Percentiles rank a stretch among this genome's conserved stretches.
Evolutionary conservation across 2,888 invertebrate species (phyloP).

Genomic region (Melanotus villosus): DNA sequence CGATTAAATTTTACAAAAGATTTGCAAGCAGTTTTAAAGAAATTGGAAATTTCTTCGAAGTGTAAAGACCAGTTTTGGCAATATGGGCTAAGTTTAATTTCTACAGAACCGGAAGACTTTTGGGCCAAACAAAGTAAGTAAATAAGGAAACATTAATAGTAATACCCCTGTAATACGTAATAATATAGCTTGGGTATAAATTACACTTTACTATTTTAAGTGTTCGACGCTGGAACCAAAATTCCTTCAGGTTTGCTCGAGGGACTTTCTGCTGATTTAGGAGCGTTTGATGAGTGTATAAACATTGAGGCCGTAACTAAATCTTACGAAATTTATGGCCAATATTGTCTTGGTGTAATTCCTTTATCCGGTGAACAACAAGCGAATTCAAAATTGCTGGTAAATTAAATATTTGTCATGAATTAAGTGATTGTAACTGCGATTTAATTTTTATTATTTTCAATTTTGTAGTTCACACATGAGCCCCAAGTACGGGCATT

Average conservation of each 20-base stretch:
- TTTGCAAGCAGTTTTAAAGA: too few species aligned
- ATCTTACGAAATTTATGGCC: neutral
- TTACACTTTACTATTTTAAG: too few species aligned
- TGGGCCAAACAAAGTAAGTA: too few species aligned
- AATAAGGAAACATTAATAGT: too few species aligned
- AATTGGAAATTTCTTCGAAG: too few species aligned
- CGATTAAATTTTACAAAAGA: too few species aligned
- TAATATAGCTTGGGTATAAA: too few species aligned
- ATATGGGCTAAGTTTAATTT: too few species aligned
- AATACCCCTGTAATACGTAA: too few species aligned
- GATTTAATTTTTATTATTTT: neutral
- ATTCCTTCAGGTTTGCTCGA: constrained; percentile 64
- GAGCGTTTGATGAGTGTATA: constrained; percentile 37
- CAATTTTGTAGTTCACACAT: neutral
- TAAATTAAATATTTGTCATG: neutral
- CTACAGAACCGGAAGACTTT: too few species aligned
- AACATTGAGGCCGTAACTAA: neutral
- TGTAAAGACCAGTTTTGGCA: too few species aligned
- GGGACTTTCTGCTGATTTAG: constrained; percentile 35
- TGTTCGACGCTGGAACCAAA: constrained; percentile 39
- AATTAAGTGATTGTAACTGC: neutral
- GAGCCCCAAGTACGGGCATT: too few species aligned
- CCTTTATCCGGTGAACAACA: neutral
- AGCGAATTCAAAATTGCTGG: neutral
- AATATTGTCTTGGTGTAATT: neutral